phyloP scores from a whole-genome alignment of 2,113 vertebrate genomes.

The Lota lota region DNA sequence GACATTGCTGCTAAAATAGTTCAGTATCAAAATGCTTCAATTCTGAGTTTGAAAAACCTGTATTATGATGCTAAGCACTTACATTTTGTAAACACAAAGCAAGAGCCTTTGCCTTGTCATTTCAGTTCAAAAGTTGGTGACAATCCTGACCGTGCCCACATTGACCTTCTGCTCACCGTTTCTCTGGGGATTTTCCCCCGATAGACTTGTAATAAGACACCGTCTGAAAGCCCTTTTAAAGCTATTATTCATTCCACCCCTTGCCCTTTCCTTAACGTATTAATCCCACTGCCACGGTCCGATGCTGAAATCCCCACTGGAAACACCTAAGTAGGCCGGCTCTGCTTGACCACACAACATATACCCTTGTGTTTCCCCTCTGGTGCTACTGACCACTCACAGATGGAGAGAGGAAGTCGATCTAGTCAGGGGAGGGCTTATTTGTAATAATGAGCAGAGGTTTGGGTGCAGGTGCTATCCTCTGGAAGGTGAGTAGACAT shows the following conservation, averaged over 20 bases:
- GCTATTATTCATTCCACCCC: slow-evolving; percentile 64
- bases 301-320: slow-evolving; percentile 62
- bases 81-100: too few relatives aligned
- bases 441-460: slow-evolving; percentile 30
- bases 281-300: slow-evolving; percentile 61
- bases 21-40: too few relatives aligned
- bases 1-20: too few relatives aligned
- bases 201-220: slow-evolving; percentile 61
- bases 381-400: not conserved
- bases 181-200: slow-evolving; percentile 26
- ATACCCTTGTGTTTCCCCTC: slow-evolving; percentile 12
- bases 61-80: too few relatives aligned
- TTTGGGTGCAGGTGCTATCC: slow-evolving; percentile 53
- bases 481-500: slow-evolving; percentile 63
- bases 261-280: slow-evolving; percentile 51
- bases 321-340: slow-evolving; percentile 53
- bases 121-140: too few relatives aligned
- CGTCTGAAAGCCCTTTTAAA: slow-evolving; percentile 64
- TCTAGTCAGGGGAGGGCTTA: slow-evolving; percentile 19
- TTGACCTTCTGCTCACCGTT: slow-evolving; percentile 32
- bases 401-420: slow-evolving; percentile 47
- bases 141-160: not conserved
- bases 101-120: too few relatives aligned
- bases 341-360: slow-evolving; percentile 54
- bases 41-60: too few relatives aligned